Evolutionary conservation across 2,888 invertebrate species (phyloP), one percentile per base, ranked within the genome.

Genomic region (Mimas tiliae): DNA sequence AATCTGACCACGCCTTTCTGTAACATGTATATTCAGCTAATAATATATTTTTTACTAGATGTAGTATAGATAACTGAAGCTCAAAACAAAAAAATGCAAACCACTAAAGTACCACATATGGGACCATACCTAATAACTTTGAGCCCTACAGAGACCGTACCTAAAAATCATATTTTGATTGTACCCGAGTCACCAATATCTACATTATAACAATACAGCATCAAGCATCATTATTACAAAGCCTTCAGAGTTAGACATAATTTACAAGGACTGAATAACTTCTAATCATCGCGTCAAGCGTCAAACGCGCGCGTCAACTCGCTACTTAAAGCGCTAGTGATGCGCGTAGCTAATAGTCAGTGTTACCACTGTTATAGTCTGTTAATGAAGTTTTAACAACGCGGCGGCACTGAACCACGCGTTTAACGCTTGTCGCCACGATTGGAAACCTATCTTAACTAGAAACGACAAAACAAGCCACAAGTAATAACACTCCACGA

Each of bases 201-300:
- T 48, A 50, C 50, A 50, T 8, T 9, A 27, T 48, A 48, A 48
- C 19, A 45, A 45, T 45, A 45, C 7, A 42, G 6, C 19, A 16
- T 38, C 38, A 19, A 42, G 38, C 19, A 42, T 58, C 6, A 52
- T 27, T 38, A 19, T 16, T 38, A 58, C 38, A 58, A 58, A 42
- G 38, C 58, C 38, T 58, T 58, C 58, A 58, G 58, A 58, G 58
- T 58, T 58, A 66, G 69, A 73, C 66, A 75, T 69, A 69, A 69
- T 66, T 69, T 68, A 67, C 63, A 67, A 70, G 69, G 69, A 70
- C n/a, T n/a, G n/a, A n/a, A n/a, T n/a, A n/a, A n/a, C 69, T 19
- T 19, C 8, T 19, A n/a, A 19, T 8, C 19, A 19, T 50, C 19
- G 9, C 50, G 19, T 50, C 50, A 50, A 6, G 50, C 19, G 50